Conservation (phyloP, 2,113 vertebrate species). For the Alexandromys fortis region DNA sequence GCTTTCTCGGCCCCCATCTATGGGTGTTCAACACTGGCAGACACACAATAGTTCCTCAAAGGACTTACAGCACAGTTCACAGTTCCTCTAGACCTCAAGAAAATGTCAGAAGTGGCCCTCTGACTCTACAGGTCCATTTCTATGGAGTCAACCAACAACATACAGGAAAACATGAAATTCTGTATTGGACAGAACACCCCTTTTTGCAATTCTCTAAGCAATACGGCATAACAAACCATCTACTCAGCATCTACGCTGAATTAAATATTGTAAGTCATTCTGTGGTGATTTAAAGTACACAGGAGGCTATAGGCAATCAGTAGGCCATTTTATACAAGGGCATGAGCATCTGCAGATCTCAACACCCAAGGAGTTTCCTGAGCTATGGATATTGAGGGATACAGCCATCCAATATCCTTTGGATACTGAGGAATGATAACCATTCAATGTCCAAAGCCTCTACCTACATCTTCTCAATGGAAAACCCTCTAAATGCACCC, state of each 20-base stretch:
- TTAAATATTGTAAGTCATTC: neutral
- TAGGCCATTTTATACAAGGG: neutral
- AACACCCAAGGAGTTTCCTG: too few relatives aligned
- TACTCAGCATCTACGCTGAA: neutral
- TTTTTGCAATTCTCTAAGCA: neutral
- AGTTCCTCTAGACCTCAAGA: neutral
- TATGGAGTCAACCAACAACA: neutral
- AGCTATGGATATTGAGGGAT: neutral
- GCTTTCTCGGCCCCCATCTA: neutral
- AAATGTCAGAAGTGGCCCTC: neutral
- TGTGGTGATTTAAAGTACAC: neutral
- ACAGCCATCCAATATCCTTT: neutral
- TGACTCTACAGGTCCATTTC: neutral
- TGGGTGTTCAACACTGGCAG: neutral
- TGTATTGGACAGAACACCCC: neutral
- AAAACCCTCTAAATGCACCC: neutral
- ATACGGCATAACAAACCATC: neutral
- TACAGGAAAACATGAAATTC: neutral
- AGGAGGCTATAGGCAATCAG: neutral
- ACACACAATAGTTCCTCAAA: neutral
- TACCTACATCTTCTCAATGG: neutral
- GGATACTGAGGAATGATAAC: neutral
- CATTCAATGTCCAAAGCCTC: neutral
- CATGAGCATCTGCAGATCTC: neutral
- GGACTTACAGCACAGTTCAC: neutral